Base-by-base conservation (phyloP, 2,888 invertebrate genomes). In the Thalpophila matura region DNA sequence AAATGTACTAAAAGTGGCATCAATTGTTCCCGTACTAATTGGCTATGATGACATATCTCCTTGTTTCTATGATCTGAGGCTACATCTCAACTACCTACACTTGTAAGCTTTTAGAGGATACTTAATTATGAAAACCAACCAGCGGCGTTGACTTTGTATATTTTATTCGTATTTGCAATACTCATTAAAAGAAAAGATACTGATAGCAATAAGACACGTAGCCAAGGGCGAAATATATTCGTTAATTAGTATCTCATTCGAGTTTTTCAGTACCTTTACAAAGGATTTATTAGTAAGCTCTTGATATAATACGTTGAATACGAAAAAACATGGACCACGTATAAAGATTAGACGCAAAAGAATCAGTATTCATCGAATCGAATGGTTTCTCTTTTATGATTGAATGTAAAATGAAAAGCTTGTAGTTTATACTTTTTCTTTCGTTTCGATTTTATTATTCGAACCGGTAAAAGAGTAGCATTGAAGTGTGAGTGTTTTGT, bases 231-330 rank as follows among this genome's bases (percentile, higher is more conserved):
- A 47, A 46, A 54, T 54, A 22, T 42, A 63, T 64, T 40, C 7
- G 33, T 26, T 71, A 70, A 72, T 72, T 58, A 57, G 31, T 50
- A 37, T 38, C 26, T 50, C 29, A 7, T 22, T 54, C 18, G 5
- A 31, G 24, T 35, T 43, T 61, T 50, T 18, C 26, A 42, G 24
- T 47, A 55, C 46, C 12, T 45, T 47, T 42, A 33, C 40, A 46
- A 42, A 45, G 4, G 33, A 40, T 20, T 54, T 16, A 61, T 60
- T 60, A 74, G 38, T 18, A n/a, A 27, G 18, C 35, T 40, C 18
- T 18, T 29, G 31, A 49, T 54, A 18, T 27, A 20, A 62, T 27
- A 37, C n/a, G n/a, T 20, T 53, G 27, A 31, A 40, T 40, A 27
- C 12, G 26, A 42, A 37, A 3, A 31, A 51, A 65, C 14, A 64